Base-by-base conservation (phyloP, 1,140 invertebrate species). In the Sitobion miscanthi region DNA sequence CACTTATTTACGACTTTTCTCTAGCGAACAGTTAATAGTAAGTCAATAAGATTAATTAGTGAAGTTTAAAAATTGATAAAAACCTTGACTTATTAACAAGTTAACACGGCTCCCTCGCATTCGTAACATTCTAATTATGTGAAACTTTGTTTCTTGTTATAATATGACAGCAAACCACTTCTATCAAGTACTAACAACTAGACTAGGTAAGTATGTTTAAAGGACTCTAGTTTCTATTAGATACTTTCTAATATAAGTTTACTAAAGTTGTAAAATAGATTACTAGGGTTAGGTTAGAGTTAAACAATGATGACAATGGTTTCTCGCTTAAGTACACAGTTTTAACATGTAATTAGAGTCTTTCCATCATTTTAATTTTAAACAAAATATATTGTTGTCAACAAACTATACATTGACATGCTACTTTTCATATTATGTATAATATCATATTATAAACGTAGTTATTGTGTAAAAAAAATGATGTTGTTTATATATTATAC, bases 191-290 rank as follows among this genome's bases (percentile, higher is more conserved):
- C 47, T 52, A 52, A 52, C 30, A 88, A 52, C 20, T 30, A 49
- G 42, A 49, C 47, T 52, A 88, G 30, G 30, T 88, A 88, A 88
- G 45, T 88, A 88, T 35, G 30, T 88, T 87, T 88, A 52, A 88
- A 88, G 47, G 25, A 88, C 47, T 52, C 17, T 88, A 88, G 86
- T 88, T 52, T 88, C 30, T 47, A 52, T 88, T 88, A 88, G 25
- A 52, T 14, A 35, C 35, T 52, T 88, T 52, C 8, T 52, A 52
- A 88, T 88, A 88, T 88, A n/a, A 88, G 86, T 88, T 88, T 88
- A 88, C 47, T 2, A 88, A 88, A 49, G 86, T 52, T 88, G 5
- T 35, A 35, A 88, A 52, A 88, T 88, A 86, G 83, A 86, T 86
- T 86, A 88, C 5, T 52, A 52, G 86, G 45, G 47, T 52, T 35